These are phyloP conservation scores for Agapetus fuscipes DNA, from an alignment of 2,888 invertebrate species.

Conservation along the genomic window DNA sequence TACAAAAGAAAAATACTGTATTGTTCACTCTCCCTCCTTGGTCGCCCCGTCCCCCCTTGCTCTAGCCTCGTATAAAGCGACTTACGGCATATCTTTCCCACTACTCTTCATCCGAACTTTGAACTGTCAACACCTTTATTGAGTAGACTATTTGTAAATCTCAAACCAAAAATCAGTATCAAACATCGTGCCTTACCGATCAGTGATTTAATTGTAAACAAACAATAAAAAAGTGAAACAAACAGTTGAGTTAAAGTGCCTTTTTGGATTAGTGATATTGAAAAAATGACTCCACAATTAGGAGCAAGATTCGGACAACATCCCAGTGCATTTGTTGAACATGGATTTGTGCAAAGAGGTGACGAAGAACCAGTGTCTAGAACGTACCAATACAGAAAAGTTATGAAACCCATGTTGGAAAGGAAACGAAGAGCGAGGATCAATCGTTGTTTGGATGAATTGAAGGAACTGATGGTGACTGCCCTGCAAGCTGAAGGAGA, in stretches of 20 bases:
- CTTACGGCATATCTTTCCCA: background rate
- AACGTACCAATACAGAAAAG: conserved; percentile 89
- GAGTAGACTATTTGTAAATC: no score
- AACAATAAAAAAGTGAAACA: no score
- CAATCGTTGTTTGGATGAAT: conserved; percentile 82
- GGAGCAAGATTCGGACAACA: conserved; percentile 4
- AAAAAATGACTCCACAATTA: conserved; percentile 8
- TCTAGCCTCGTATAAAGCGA: background rate
- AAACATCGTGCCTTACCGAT: no score
- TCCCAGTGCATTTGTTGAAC: conserved; percentile 8
- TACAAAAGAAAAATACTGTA: background rate
- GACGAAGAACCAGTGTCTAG: conserved; percentile 60
- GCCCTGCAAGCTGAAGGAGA: conserved; percentile 81
- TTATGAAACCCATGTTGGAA: conserved; percentile 88
- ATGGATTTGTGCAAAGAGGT: conserved; percentile 20
- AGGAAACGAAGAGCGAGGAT: conserved; percentile 81
- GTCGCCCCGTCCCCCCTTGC: background rate
- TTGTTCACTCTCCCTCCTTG: background rate
- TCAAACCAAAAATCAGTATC: conserved; percentile 1
- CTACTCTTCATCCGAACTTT: conserved; percentile 1
- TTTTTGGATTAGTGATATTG: no score
- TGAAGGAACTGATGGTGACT: conserved; percentile 81
- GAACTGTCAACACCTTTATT: background rate
- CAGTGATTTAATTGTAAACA: no score
- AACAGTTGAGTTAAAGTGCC: no score